Evolutionary conservation across 2,888 invertebrate genomes (phyloP).

Genomic region (Stenchaetothrips biformis): DNA sequence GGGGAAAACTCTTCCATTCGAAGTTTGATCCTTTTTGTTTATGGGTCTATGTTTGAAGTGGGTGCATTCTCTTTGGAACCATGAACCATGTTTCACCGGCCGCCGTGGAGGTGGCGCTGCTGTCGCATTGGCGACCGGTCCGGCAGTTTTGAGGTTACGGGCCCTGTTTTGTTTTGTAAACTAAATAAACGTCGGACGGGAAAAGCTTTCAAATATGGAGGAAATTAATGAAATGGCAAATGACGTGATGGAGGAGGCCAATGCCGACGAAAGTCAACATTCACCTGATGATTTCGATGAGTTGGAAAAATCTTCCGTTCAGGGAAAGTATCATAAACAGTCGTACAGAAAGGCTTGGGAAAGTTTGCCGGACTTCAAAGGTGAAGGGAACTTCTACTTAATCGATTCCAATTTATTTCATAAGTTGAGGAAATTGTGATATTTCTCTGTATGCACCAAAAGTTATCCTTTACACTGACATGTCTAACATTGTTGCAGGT

Average conservation of each 20-base stretch:
- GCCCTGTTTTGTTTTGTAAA: too few species aligned
- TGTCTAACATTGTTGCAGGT: slow-evolving; percentile 43
- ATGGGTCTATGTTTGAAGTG: slow-evolving; percentile 11
- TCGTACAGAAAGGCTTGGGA: slow-evolving; percentile 57
- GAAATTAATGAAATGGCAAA: not conserved
- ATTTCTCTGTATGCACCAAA: not conserved
- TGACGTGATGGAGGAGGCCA: not conserved
- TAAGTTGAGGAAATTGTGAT: too few species aligned
- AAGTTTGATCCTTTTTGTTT: not conserved
- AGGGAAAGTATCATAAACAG: slow-evolving; percentile 46
- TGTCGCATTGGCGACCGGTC: too few species aligned
- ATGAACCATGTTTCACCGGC: not conserved
- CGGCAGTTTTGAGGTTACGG: too few species aligned
- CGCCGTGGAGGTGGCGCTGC: too few species aligned
- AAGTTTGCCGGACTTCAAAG: slow-evolving; percentile 55
- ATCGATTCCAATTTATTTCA: too few species aligned
- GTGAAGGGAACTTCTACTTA: slow-evolving; percentile 42
- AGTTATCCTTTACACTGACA: not conserved
- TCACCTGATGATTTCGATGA: not conserved
- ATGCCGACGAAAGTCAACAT: not conserved
- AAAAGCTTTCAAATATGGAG: not conserved
- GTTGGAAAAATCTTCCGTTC: not conserved
- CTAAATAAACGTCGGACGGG: too few species aligned
- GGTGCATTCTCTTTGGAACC: slow-evolving; percentile 14
- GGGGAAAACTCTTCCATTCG: too few species aligned